Conservation (phyloP, 2,888 invertebrate species). For the Disparrhopalites patrizii region DNA sequence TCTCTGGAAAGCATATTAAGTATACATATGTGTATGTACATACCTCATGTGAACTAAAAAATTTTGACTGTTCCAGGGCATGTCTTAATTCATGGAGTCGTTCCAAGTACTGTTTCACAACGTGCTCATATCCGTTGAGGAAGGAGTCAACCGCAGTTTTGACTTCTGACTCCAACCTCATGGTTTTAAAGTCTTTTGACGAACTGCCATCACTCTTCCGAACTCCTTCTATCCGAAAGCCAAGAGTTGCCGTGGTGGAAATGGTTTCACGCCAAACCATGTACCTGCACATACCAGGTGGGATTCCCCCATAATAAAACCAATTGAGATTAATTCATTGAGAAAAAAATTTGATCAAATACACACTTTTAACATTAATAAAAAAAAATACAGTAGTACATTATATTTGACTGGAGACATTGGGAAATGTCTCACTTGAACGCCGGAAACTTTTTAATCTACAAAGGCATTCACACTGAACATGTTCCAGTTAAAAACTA, state of each 20-base stretch:
- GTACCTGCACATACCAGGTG: conserved; percentile 58
- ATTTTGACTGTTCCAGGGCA: conserved; percentile 77
- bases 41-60: conserved; percentile 85
- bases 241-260: conserved; percentile 92
- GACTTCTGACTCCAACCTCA: conserved; percentile 73
- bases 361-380: too few relatives aligned
- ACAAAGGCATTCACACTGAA: too few relatives aligned
- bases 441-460: too few relatives aligned
- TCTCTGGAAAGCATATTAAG: too few relatives aligned
- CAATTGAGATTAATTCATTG: too few relatives aligned
- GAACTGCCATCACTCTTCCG: conserved; percentile 77
- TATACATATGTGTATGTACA: too few relatives aligned
- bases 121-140: conserved; percentile 69
- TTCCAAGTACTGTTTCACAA: conserved; percentile 70
- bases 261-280: conserved; percentile 97
- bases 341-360: conserved; percentile 15
- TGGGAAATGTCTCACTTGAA: too few relatives aligned
- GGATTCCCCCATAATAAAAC: too few relatives aligned
- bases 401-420: too few relatives aligned
- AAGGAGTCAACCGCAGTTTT: conserved; percentile 76
- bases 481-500: too few relatives aligned
- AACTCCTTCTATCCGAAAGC: conserved; percentile 92
- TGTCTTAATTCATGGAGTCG: conserved; percentile 77
- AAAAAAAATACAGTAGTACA: too few relatives aligned
- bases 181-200: conserved; percentile 92